Evolutionary conservation across 2,113 vertebrate genomes (phyloP).

Genomic region (Phalacrocorax brasilianus): DNA sequence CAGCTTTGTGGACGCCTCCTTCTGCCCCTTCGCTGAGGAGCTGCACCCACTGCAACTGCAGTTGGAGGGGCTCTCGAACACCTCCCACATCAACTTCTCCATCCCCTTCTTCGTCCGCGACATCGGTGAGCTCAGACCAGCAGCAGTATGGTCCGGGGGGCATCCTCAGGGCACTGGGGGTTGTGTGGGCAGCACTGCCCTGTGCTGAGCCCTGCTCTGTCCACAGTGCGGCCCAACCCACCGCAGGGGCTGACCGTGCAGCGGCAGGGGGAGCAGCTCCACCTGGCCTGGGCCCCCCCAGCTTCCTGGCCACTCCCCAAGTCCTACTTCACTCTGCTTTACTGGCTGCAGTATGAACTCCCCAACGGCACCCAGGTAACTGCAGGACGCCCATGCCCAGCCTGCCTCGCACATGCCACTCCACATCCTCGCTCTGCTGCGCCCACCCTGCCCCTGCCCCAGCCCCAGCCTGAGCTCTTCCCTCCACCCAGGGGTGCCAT

Average conservation of each 20-base stretch:
- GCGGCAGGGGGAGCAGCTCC: neutral
- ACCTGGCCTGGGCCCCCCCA: slow-evolving; percentile 26
- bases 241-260: neutral
- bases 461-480: neutral
- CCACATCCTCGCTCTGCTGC: rapidly evolving
- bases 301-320: slow-evolving; percentile 24
- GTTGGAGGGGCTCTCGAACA: slow-evolving; percentile 7
- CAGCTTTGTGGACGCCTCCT: neutral
- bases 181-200: neutral
- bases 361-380: slow-evolving; percentile 25
- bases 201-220: neutral
- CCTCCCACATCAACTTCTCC: neutral
- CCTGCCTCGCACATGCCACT: rapidly evolving
- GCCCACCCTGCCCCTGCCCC: neutral
- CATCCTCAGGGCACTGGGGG: too few relatives aligned
- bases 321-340: slow-evolving; percentile 22
- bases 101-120: neutral
- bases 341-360: slow-evolving; percentile 21
- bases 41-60: neutral
- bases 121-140: neutral
- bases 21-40: slow-evolving; percentile 49
- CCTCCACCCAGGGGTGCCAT: too few relatives aligned
- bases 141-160: rapidly evolving
- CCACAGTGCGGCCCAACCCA: neutral
- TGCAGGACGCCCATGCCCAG: rapidly evolving